Evolutionary conservation across 2,113 vertebrate species (phyloP), one percentile per base, ranked within the genome.

Genomic region (Neomonachus schauinslandi): DNA sequence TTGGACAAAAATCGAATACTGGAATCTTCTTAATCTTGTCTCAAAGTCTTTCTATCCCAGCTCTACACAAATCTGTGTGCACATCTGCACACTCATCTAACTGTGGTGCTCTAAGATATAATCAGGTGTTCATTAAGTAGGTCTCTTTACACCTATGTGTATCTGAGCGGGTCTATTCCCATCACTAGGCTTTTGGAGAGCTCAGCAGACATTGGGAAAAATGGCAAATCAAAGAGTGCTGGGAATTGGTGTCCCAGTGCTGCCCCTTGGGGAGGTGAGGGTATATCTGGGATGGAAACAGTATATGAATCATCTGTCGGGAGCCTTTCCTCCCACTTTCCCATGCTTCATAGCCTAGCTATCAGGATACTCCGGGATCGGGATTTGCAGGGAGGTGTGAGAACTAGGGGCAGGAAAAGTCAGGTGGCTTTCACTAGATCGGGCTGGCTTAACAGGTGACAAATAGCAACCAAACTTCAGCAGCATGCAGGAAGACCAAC

Each of bases 381-480:
- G 16, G 6, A 89, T 16, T 22, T 36, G 42, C 1, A 16, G 51
- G 19, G 15, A 77, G 63, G 71, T 89, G 69, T 49, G 24, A 76
- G 53, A 72, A 71, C 24, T 51, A 55, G 61, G 77, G 39, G 8
- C 21, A 91, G 72, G 85, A 81, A 90, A 91, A 65, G n/a, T 88
- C 39, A 88, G 82, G 69, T 24, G 51, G 77, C 33, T 71, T 95
- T 90, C 31, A 0, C n/a, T 31, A 53, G 86, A 65, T 89, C 24
- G 46, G 65, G n/a, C 65, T 94, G 33, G 39, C 15, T 92, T 97
- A 92, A 96, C 72, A 84, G 81, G 72, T 93, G 61, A 96, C 89
- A 96, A 95, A 95, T 96, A 49, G 59, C 80, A 86, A 85, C 67
- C 67, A 65, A 71, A 93, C 93, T 91, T 95, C 85, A 49, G 71